Evolutionary conservation across 2,113 vertebrate genomes (phyloP), one percentile per base, ranked within the genome.

Genomic region (Plecturocebus donacophilus): DNA sequence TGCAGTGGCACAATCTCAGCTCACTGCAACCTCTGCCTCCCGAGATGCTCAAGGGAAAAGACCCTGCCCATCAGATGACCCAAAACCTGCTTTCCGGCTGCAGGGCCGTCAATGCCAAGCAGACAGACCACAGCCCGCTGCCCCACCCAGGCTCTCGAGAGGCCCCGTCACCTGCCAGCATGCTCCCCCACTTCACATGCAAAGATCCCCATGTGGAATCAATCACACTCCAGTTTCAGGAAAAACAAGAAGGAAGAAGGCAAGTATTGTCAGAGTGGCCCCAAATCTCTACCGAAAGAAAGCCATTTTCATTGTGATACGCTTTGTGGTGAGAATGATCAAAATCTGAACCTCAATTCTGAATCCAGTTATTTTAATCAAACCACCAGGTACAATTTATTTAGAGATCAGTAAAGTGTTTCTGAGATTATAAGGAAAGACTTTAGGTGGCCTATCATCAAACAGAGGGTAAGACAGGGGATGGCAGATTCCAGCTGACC

Each of bases 301-400:
- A 30, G 25, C 45, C 52, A 40, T 89, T 83, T 90, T 80, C 32
- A 49, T 82, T 25, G 10, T 66, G 45, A 64, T 40, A 49, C 7
- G 38, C 58, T 80, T 73, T 32, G 10, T 30, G 30, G 32, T 8
- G 16, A 76, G 73, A 73, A 8, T 7, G 14, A 54, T 40, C 61
- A 54, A 79, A 93, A 61, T 66, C 52, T 49, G 52, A 79, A 71
- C 21, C 58, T 30, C 68, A 64, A 23, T 38, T 81, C 87, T 75
- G 52, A 97, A 92, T 52, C 40, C 35, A 86, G 70, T 90, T 82
- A 73, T 82, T 94, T 88, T 47, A 73, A 85, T 93, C 52, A 89
- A 82, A 77, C n/a, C 38, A 76, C 30, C 58, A 52, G 52, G n/a
- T 79, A 38, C 47, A 35, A 81, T 45, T 91, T 77, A 61, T 91